These are phyloP conservation scores for Falco punctatus DNA, from an alignment of 2,113 vertebrate genomes.

Conservation along the genomic window DNA sequence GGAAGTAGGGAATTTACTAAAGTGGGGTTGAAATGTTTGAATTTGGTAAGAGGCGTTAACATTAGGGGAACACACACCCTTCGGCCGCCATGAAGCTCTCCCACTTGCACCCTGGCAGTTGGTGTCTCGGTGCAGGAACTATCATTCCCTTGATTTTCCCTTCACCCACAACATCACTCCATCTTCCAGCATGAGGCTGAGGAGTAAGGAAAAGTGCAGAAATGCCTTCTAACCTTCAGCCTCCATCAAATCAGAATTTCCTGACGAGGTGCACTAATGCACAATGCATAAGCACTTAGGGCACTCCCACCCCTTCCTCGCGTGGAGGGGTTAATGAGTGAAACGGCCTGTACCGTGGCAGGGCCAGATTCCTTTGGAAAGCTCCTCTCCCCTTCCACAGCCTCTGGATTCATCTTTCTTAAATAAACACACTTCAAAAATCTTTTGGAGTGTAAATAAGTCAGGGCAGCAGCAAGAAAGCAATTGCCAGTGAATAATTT, in stretches of 20 bases:
- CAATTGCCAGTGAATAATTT: constrained; percentile 32
- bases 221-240: constrained; percentile 11
- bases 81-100: rapidly evolving
- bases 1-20: not conserved
- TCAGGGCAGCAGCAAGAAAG: constrained; percentile 45
- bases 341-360: not conserved
- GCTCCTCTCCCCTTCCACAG: constrained; percentile 4
- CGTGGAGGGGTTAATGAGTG: not conserved
- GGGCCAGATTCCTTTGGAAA: not conserved
- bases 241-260: not conserved
- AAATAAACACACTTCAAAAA: constrained; percentile 64
- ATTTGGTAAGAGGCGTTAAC: not conserved
- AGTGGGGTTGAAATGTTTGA: not conserved
- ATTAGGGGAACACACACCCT: not conserved
- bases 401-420: constrained; percentile 36
- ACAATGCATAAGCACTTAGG: not conserved
- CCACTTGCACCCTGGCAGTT: not conserved
- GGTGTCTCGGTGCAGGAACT: not conserved
- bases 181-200: not conserved
- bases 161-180: not conserved
- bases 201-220: not conserved
- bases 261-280: not conserved
- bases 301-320: not conserved
- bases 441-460: constrained; percentile 42
- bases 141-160: not conserved